Evolutionary conservation across 2,113 vertebrate genomes (phyloP), one percentile per base, ranked within the genome.

Genomic region (Pelecanus crispus): DNA sequence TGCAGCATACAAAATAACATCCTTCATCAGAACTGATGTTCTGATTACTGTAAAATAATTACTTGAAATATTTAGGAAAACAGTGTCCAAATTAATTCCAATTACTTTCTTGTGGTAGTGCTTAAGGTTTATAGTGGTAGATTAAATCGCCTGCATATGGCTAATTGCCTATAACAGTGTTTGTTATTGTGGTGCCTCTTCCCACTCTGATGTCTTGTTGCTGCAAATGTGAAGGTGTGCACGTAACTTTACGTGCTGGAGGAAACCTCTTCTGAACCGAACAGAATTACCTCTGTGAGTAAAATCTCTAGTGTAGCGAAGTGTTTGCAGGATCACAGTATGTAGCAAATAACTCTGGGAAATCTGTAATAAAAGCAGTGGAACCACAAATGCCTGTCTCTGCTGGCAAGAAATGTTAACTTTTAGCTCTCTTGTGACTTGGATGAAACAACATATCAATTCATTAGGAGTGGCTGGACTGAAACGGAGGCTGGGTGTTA

Each of bases 71-170:
- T 96, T 91, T 92, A 56, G 82, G 73, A 87, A 93, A 94, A 70
- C 65, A 44, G 71, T 88, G 84, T 95, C 83, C 81, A 95, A 78
- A 96, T 96, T 94, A 94, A 97, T 95, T 96, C 88, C 68, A 82
- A 68, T 93, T 94, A 88, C 86, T 94, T 93, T 84, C 61, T 77
- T 94, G 50, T 92, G 79, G 79, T 82, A 93, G 38, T 5, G 26
- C 71, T 94, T 53, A 52, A 56, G 36, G 81, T 93, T 89, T 97
- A 67, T 66, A 78, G 87, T 10, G 4, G 49, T 65, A 72, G 36
- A 92, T 92, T 80, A 86, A 95, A 86, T 85, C 3, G 4, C 36
- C 7, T 5, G 56, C 80, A 53, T 81, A 90, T 91, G 93, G 53
- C 85, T 95, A 95, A 97, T 88, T 95, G 92, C 80, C 79, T 95